These are phyloP conservation scores for Drosophila paracracens DNA, from an alignment of 2,888 invertebrate genomes.

Conservation along the genomic window DNA sequence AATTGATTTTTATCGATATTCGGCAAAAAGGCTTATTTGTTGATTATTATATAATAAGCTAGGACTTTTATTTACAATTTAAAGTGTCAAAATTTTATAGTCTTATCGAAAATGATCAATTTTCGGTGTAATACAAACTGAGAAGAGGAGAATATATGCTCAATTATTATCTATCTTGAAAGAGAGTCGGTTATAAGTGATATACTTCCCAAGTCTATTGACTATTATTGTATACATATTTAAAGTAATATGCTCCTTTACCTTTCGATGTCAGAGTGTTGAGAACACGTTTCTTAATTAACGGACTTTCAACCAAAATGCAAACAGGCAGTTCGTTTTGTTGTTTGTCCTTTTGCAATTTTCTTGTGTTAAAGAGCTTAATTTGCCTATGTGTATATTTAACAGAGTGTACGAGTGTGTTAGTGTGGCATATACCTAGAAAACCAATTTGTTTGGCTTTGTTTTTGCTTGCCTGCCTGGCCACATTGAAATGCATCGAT, in stretches of 20 bases:
- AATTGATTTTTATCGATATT: too few relatives aligned
- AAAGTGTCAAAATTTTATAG: too few relatives aligned
- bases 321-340: not conserved
- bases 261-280: not conserved
- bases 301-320: slow-evolving; percentile 49
- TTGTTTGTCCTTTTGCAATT: slow-evolving; percentile 14
- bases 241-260: not conserved
- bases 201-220: too few relatives aligned
- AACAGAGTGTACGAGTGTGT: not conserved
- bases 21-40: too few relatives aligned
- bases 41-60: too few relatives aligned
- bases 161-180: too few relatives aligned
- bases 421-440: not conserved
- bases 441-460: slow-evolving; percentile 32
- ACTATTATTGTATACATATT: not conserved
- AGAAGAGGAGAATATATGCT: too few relatives aligned
- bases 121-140: too few relatives aligned
- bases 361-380: slow-evolving; percentile 9
- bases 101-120: too few relatives aligned
- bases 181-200: too few relatives aligned
- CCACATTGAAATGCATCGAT: slow-evolving; percentile 39
- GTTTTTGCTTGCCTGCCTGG: slow-evolving; percentile 1
- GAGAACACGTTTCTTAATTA: slow-evolving; percentile 62
- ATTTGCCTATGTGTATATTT: slow-evolving; percentile 8
- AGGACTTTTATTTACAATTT: too few relatives aligned